Evolutionary conservation across 1,140 invertebrate genomes (phyloP), one percentile per base, ranked within the genome.

Genomic region (Camponotus vicinus): DNA sequence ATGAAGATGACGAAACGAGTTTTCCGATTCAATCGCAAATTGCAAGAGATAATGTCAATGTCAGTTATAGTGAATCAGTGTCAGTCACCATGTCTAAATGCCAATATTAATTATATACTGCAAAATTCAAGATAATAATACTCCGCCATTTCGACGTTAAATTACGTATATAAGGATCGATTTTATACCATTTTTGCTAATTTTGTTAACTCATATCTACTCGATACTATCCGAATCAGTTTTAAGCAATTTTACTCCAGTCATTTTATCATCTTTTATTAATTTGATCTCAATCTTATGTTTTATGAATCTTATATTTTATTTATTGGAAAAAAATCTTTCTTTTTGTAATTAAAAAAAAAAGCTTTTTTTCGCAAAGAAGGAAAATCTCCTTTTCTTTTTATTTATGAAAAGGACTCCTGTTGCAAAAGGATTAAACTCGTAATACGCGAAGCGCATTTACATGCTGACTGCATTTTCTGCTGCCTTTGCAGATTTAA

Each of bases 11-110:
- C 67, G 11, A 59, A 73, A n/a, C n/a, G 27, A 59, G n/a, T 73
- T 82, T 73, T 63, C 55, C 32, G 27, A 64, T 63, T 45, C 37
- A 57, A 70, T 80, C 34, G 45, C 13, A 67, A 70, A 80, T 80
- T 61, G 7, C 69, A 21, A 42, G 55, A 21, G 55, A 83, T 55
- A 82, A 37, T 73, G 79, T 73, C 79, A 82, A 71, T 80, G 78
- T 80, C 67, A 80, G 64, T 80, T 80, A 80, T 66, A 80, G 77
- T 63, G 66, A 70, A 42, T 78, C 42, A 79, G 32, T 73, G 67
- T 83, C 79, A 83, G 40, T 83, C 40, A 49, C 27, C 21, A 9
- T 59, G 40, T 61, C 66, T 83, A 67, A 83, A 83, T 42, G 79
- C 15, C 79, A 71, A 73, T 83, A 73, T 83, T 55, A 83, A 83